Evolutionary conservation across 2,113 vertebrate species (phyloP), one percentile per base, ranked within the genome.

Genomic region (Platichthys flesus): DNA sequence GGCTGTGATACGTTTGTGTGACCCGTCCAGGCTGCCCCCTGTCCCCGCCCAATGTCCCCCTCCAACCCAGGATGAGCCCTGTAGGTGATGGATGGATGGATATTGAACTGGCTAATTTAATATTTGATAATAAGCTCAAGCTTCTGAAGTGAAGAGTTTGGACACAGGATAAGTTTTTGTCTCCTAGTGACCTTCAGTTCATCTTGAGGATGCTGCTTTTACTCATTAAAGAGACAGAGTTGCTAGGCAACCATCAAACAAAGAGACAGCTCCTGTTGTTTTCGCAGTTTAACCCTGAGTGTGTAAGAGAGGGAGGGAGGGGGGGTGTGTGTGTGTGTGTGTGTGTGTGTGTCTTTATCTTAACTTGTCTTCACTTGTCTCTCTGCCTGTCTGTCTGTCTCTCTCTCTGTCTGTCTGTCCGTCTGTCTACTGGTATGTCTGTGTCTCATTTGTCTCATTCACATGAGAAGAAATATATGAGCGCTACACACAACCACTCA

Each of bases 241-340:
- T 85, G 70, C 88, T 66, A 78, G 40, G 88, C 64, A 87, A 88
- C 85, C 65, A 14, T 45, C 78, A 86, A 88, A 85, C 82, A 76
- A 72, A 74, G n/a, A 35, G 26, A 51, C 24, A 37, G 42, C 23
- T 80, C 47, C 23, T 76, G 47, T 62, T 67, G 76, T 76, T 26
- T 71, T 68, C 26, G 64, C 60, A 67, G 58, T 71, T 79, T 71
- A 67, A 85, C 65, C 67, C 52, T 56, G 42, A 66, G 54, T 8
- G 5, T 54, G 62, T 42, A 31, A 10, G 60, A 61, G 45, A 42
- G 40, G 61, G 54, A 35, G 47, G 9, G 20, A 35, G 58, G 28
- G 52, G 5, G 28, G 28, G 28, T 47, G 31, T 2, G 24, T 24
- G 24, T 24, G 24, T 24, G 24, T 24, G 24, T 24, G 24, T 35